phyloP scores from a whole-genome alignment of 1,140 invertebrate species.

The Ceratosolen solmsi region DNA sequence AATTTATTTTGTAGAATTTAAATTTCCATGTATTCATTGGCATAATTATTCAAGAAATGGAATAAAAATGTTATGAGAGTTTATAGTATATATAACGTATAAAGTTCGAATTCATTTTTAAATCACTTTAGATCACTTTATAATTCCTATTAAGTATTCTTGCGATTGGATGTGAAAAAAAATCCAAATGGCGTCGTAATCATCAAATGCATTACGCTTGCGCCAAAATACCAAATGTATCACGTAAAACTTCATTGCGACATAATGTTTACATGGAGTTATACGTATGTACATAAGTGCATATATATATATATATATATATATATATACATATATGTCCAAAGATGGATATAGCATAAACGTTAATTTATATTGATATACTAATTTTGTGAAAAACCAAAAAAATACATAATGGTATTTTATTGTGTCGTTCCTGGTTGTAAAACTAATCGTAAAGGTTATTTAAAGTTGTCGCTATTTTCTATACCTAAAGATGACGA shows the following conservation, averaged over 20 bases:
- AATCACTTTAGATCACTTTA: too few relatives aligned
- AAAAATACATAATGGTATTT: constrained; percentile 1
- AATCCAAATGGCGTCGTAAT: neutral
- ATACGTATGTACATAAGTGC: too few relatives aligned
- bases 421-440: constrained; percentile 13
- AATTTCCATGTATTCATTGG: too few relatives aligned
- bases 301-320: too few relatives aligned
- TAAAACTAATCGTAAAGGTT: constrained; percentile 12
- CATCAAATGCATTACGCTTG: neutral
- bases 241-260: neutral
- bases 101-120: too few relatives aligned
- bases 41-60: too few relatives aligned
- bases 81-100: too few relatives aligned
- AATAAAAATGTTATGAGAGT: too few relatives aligned
- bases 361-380: neutral
- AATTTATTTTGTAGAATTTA: too few relatives aligned
- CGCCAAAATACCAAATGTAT: neutral
- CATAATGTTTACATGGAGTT: neutral
- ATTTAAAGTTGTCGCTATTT: neutral
- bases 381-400: neutral
- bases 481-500: constrained; percentile 6
- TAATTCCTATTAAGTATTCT: too few relatives aligned
- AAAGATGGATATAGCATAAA: neutral
- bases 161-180: too few relatives aligned
- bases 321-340: neutral